Percentiles rank a stretch among this genome's conserved stretches.
Conservation (phyloP, 2,888 invertebrate species). For the Neria commutata region DNA sequence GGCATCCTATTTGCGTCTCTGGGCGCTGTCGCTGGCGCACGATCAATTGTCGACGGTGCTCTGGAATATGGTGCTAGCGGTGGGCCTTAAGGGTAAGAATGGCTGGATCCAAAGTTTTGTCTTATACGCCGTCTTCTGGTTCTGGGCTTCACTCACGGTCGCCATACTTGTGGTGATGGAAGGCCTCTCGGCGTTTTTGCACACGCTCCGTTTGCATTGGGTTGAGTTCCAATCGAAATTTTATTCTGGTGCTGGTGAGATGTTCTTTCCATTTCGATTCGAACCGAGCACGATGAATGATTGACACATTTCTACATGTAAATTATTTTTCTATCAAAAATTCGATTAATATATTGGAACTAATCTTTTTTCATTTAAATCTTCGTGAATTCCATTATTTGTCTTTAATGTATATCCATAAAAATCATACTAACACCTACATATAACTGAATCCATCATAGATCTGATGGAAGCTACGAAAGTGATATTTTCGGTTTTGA, state of each 20-base stretch:
- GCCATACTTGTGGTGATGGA: conserved; percentile 98
- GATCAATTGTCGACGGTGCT: conserved; percentile 88
- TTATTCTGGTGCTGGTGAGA: conserved; percentile 78
- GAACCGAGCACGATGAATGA: conserved; percentile 56
- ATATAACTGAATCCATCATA: too few relatives aligned
- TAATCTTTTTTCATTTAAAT: too few relatives aligned
- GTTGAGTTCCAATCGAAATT: conserved; percentile 97
- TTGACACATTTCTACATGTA: not conserved
- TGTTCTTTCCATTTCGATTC: conserved; percentile 85
- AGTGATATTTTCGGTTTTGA: too few relatives aligned
- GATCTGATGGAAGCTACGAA: too few relatives aligned
- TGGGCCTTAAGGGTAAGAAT: conserved; percentile 69
- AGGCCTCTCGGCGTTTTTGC: conserved; percentile 98
- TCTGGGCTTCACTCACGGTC: conserved; percentile 90
- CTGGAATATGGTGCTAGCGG: conserved; percentile 87
- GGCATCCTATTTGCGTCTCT: conserved; percentile 96
- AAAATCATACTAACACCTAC: too few relatives aligned
- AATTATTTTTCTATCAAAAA: not conserved
- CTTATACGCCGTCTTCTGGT: conserved; percentile 81
- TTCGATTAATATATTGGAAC: not conserved
- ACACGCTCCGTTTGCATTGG: conserved; percentile 97
- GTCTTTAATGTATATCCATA: too few relatives aligned
- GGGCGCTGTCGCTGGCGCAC: conserved; percentile 98
- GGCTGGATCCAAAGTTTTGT: conserved; percentile 69
- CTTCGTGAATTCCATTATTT: too few relatives aligned